Base-by-base conservation (phyloP, 2,113 vertebrate genomes). In the Ranitomeya variabilis region DNA sequence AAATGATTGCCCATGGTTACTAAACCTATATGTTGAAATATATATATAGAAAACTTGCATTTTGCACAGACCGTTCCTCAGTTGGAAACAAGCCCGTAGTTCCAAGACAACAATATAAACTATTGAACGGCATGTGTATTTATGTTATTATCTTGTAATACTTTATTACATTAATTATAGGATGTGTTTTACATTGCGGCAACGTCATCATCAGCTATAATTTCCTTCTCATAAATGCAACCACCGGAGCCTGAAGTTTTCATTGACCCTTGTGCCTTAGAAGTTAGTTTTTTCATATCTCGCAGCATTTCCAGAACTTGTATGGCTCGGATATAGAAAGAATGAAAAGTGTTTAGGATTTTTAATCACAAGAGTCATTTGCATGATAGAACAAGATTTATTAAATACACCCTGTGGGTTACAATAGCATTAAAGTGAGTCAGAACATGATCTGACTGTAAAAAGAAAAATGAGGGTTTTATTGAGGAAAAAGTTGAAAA, bases 301-400 rank as follows among this genome's bases (percentile, higher is more conserved):
- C 16, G 71, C 18, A n/a, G 69, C 16, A 57, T 31, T 86, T 45
- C 55, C 60, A 26, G 54, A 86, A 67, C 60, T 85, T 37, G 13
- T 52, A 64, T 18, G 37, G 31, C 31, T 64, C 10, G 21, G 86
- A 74, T 90, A 87, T 82, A 93, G 92, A 92, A 91, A 92, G 90
- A 92, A 90, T 86, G 91, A 90, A 88, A 57, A 60, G 45, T 54
- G 74, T 74, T 69, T 87, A 91, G 86, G 82, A 45, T 54, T 90
- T 91, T 88, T 91, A 91, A 89, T 88, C 92, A 90, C 90, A 88
- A 91, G 90, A 89, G 91, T 86, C 54, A 55, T 67, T 66, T 90
- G 90, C 90, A 45, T 92, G 90, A 93, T 80, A 90, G 92, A 90
- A 92, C 92, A 92, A 81, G 91, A 60, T 92, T 91, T 92, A 89